These are phyloP conservation scores for Psittacus erithacus DNA, from an alignment of 2,113 vertebrate species.

Conservation along the genomic window DNA sequence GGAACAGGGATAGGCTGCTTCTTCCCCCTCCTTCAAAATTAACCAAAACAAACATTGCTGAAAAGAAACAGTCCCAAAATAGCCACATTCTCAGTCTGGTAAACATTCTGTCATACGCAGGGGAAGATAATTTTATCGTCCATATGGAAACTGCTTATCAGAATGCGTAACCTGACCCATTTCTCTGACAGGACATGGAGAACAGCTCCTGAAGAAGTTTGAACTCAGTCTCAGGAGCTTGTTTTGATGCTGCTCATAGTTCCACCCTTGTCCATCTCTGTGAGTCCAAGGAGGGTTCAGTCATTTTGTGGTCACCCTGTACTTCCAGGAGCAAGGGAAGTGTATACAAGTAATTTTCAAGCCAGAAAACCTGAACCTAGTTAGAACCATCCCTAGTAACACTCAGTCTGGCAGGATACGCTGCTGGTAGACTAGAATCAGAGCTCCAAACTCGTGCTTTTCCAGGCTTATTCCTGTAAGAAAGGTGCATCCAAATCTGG, in stretches of 20 bases:
- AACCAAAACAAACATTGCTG: slow-evolving; percentile 49
- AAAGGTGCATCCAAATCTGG: neutral
- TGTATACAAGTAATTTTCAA: neutral
- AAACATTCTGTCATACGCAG: slow-evolving; percentile 14
- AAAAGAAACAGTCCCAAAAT: slow-evolving; percentile 48
- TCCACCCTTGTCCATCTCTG: neutral
- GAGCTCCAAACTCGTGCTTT: neutral
- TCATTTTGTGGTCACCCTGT: neutral
- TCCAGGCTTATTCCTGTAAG: neutral
- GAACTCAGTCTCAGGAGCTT: neutral
- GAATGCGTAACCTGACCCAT: neutral
- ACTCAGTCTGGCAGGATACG: neutral
- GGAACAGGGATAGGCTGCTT: neutral
- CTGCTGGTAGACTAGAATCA: fast-evolving
- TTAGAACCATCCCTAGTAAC: neutral
- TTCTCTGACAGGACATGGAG: neutral
- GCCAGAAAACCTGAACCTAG: neutral
- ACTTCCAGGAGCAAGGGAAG: neutral
- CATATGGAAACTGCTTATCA: neutral
- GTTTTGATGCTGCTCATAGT: neutral
- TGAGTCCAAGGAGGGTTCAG: neutral
- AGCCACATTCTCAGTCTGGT: slow-evolving; percentile 36
- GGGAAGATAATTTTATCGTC: slow-evolving; percentile 12
- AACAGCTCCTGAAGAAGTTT: neutral
- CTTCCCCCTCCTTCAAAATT: neutral